Evolutionary conservation across 2,113 vertebrate species (phyloP).

Genomic region (Cariama cristata): DNA sequence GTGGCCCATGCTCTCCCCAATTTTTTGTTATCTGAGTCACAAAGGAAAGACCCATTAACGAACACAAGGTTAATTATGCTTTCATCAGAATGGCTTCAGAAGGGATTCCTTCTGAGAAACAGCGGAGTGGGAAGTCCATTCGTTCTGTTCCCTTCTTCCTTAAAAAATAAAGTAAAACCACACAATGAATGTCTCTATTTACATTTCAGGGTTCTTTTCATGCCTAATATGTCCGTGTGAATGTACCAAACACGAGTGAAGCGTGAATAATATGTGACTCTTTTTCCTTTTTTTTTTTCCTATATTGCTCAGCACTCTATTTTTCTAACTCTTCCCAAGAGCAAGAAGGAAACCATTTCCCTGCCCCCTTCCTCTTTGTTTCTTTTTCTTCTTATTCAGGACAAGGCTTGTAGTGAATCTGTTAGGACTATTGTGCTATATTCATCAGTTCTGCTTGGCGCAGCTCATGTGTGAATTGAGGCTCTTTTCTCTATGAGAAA

Average conservation of each 20-base stretch:
- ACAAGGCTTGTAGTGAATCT: background rate
- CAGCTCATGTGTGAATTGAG: background rate
- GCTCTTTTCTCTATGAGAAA: background rate
- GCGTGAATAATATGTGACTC: background rate
- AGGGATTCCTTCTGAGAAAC: slow-evolving; percentile 16
- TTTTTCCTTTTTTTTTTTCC: background rate
- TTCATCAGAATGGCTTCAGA: slow-evolving; percentile 26
- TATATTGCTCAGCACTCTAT: slow-evolving; percentile 21
- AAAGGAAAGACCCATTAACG: slow-evolving; percentile 5
- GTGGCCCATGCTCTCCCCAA: background rate
- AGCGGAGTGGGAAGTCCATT: background rate
- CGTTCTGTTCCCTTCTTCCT: background rate
- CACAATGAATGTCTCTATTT: slow-evolving; percentile 28
- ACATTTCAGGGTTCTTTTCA: slow-evolving; percentile 47
- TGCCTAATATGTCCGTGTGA: slow-evolving; percentile 7
- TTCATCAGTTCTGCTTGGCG: background rate
- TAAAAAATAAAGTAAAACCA: slow-evolving; percentile 18
- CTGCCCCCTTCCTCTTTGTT: slow-evolving; percentile 9
- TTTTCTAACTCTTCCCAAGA: slow-evolving; percentile 33
- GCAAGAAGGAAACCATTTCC: slow-evolving; percentile 32
- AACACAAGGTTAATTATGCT: slow-evolving; percentile 34
- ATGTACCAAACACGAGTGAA: slow-evolving; percentile 25
- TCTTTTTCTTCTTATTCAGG: slow-evolving; percentile 36
- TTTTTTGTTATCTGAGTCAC: background rate
- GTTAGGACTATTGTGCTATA: slow-evolving; percentile 23